Conservation (phyloP, 2,113 vertebrate species). For the Perca flavescens region DNA sequence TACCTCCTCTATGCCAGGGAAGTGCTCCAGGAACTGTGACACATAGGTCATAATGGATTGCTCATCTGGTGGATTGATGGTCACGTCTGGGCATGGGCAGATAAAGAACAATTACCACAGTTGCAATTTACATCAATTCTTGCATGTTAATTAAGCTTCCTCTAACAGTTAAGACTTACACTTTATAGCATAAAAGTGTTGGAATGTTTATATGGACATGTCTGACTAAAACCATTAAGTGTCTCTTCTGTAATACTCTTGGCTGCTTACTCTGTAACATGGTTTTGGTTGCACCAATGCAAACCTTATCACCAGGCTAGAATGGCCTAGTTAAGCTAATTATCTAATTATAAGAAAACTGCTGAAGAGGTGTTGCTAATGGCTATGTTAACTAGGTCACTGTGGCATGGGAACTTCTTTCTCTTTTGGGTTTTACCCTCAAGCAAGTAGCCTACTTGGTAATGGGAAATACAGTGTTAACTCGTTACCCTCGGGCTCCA, state of each 20-base stretch:
- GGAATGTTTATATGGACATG: not conserved
- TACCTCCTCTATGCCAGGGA: slow-evolving; percentile 93
- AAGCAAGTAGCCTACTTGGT: no score
- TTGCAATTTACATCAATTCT: not conserved
- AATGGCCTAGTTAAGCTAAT: not conserved
- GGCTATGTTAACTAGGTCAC: not conserved
- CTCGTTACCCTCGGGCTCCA: slow-evolving; percentile 93
- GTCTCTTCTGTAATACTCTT: no score
- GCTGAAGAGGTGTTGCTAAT: not conserved
- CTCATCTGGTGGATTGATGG: slow-evolving; percentile 90
- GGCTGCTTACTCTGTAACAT: no score
- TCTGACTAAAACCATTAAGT: not conserved
- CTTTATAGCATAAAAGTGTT: not conserved
- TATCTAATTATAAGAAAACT: not conserved
- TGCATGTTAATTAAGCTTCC: not conserved
- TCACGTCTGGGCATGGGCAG: slow-evolving; percentile 88
- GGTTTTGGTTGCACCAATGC: no score
- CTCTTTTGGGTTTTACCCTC: not conserved
- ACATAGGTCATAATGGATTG: slow-evolving; percentile 97
- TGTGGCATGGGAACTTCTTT: not conserved
- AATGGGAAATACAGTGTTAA: no score
- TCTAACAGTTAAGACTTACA: not conserved
- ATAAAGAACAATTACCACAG: not conserved
- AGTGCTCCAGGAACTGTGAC: slow-evolving; percentile 95
- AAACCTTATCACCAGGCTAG: no score